phyloP scores from a whole-genome alignment of 2,888 invertebrate genomes.

The Drosophila greeni region DNA sequence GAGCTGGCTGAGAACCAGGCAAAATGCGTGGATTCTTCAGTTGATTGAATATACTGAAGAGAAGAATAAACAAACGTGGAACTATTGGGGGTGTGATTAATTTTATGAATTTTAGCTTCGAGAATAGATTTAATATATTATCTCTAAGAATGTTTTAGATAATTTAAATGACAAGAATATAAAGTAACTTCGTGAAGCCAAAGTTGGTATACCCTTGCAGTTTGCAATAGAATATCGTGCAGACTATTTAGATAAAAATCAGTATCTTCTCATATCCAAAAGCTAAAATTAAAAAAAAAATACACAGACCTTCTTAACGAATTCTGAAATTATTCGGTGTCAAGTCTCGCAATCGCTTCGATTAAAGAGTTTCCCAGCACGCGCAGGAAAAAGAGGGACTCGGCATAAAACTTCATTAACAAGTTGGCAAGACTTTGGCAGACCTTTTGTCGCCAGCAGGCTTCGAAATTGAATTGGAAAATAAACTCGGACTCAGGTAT shows the following conservation, averaged over 20 bases:
- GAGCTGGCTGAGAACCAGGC: constrained; percentile 20
- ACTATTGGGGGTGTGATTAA: not conserved
- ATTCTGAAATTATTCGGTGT: constrained; percentile 4
- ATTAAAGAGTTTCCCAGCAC: constrained; percentile 22
- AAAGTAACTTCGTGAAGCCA: not conserved
- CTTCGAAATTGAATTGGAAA: constrained; percentile 50
- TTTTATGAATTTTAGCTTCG: not conserved
- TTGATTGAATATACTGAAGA: constrained; percentile 26
- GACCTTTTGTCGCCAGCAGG: constrained; percentile 64
- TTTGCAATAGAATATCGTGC: not conserved
- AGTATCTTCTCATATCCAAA: not conserved
- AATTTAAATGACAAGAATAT: not conserved
- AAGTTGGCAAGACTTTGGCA: constrained; percentile 47
- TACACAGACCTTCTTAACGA: not conserved
- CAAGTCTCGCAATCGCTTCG: constrained; percentile 7
- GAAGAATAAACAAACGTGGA: not conserved
- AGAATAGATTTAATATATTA: not conserved
- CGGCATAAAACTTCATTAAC: constrained; percentile 42
- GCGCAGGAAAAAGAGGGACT: constrained; percentile 15
- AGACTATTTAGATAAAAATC: not conserved
- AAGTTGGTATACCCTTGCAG: not conserved
- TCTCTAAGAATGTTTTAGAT: not conserved
- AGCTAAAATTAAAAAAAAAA: not conserved
- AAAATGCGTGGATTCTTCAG: constrained; percentile 1
- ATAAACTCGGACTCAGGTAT: constrained; percentile 15